phyloP scores from a whole-genome alignment of 2,888 invertebrate species.

The Ischnura elegans region DNA sequence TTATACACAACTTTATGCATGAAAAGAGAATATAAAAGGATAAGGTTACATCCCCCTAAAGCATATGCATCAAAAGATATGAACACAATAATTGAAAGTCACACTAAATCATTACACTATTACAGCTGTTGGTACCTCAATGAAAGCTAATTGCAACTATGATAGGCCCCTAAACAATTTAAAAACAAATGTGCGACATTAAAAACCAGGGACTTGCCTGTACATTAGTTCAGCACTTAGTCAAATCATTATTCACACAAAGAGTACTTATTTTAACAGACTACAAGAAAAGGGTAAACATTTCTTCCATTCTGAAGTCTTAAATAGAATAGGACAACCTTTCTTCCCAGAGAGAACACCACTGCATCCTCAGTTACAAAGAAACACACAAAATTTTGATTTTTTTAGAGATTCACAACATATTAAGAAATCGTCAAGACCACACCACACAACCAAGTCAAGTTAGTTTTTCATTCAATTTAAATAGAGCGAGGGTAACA shows the following conservation, averaged over 20 bases:
- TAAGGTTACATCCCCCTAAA: neutral
- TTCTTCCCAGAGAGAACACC: too few species aligned
- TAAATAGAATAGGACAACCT: neutral
- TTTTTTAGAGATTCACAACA: neutral
- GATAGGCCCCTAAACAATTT: neutral
- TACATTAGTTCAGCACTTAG: neutral
- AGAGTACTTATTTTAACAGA: neutral
- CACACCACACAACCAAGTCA: neutral
- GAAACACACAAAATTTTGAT: neutral
- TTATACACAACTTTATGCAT: constrained; percentile 16
- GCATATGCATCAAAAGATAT: neutral
- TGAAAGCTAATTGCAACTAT: neutral
- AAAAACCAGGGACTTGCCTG: neutral
- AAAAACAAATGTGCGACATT: neutral
- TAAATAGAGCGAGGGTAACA: neutral
- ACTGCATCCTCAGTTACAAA: neutral
- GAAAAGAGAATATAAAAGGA: constrained; percentile 25
- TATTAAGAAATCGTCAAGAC: neutral
- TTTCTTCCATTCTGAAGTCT: neutral
- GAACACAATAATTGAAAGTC: neutral
- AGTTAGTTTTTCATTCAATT: neutral
- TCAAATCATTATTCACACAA: neutral
- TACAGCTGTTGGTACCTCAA: neutral
- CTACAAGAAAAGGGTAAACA: neutral
- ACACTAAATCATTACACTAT: neutral